A percentile compares a stretch with the other conserved stretches of the same genome.
These are phyloP conservation scores for Lasius platythorax DNA, from an alignment of 2,888 invertebrate genomes.

Conservation along the genomic window DNA sequence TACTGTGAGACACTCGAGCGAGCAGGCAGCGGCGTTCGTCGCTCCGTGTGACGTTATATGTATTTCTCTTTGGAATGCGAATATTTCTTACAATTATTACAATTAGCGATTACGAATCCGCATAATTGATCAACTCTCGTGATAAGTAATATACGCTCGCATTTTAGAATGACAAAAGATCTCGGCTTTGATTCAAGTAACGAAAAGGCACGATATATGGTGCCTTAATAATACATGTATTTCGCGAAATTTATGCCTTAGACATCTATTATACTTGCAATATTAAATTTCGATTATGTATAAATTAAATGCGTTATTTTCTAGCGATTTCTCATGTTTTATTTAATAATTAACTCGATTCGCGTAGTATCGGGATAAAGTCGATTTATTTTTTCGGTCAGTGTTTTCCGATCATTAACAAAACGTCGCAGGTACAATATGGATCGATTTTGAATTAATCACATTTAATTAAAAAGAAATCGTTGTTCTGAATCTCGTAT, in stretches of 20 bases:
- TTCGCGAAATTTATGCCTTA: not conserved
- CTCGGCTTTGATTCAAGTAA: not conserved
- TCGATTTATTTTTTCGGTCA: not conserved
- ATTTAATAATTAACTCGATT: not conserved
- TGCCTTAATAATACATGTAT: not conserved
- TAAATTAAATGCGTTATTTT: not conserved
- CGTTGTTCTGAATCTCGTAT: not conserved
- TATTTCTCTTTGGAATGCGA: not conserved
- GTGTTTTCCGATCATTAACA: not conserved
- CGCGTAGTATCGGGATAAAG: not conserved
- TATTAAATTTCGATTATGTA: not conserved
- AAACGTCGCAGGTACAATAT: no score
- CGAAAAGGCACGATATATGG: not conserved
- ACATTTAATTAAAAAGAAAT: not conserved
- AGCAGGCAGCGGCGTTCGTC: no score
- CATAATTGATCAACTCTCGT: not conserved
- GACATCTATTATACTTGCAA: not conserved
- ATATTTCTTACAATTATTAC: not conserved
- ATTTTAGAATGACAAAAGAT: not conserved
- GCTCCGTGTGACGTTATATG: not conserved
- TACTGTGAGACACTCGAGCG: no score
- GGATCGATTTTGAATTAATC: not conserved
- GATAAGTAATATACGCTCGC: not conserved
- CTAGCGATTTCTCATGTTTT: no score
- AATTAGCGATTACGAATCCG: not conserved